phyloP scores from a whole-genome alignment of 2,888 invertebrate genomes.

The Euzophera pinguis region DNA sequence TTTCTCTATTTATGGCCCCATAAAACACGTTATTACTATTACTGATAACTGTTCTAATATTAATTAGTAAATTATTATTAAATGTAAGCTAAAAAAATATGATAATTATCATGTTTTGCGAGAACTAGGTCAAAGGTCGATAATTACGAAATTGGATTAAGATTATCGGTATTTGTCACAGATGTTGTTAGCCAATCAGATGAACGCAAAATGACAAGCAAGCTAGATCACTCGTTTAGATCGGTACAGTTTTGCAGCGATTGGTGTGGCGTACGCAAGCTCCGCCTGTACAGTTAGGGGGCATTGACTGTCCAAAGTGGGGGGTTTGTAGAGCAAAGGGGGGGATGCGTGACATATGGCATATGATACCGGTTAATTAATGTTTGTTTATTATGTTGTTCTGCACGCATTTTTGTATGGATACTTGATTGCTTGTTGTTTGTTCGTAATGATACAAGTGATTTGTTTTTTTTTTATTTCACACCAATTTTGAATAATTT shows the following conservation, averaged over 20 bases:
- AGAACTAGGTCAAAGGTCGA: constrained; percentile 47
- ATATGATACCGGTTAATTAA: constrained; percentile 58
- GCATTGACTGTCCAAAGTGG: constrained; percentile 68
- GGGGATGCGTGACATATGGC: constrained; percentile 63
- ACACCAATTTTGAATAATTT: too few species aligned
- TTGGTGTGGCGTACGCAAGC: constrained; percentile 67
- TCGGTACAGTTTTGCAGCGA: constrained; percentile 58
- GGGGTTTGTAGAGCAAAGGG: constrained; percentile 69
- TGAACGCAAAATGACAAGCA: constrained; percentile 71
- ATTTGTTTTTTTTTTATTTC: too few species aligned
- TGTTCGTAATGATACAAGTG: background rate
- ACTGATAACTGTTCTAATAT: too few species aligned
- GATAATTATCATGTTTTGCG: too few species aligned
- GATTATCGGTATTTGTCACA: constrained; percentile 46
- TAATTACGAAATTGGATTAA: constrained; percentile 51
- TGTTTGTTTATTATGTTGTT: constrained; percentile 21
- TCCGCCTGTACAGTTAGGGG: constrained; percentile 78
- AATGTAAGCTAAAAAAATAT: too few species aligned
- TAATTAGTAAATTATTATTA: too few species aligned
- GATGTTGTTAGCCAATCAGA: constrained; percentile 66
- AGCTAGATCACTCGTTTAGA: constrained; percentile 77
- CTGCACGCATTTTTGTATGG: constrained; percentile 10
- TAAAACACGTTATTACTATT: constrained; percentile 46
- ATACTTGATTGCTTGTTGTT: background rate
- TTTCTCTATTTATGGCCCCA: constrained; percentile 57